A percentile compares a stretch with the other conserved stretches of the same genome.
Conservation (phyloP, 2,888 invertebrate species). For the Tenthredo scrophulariae region DNA sequence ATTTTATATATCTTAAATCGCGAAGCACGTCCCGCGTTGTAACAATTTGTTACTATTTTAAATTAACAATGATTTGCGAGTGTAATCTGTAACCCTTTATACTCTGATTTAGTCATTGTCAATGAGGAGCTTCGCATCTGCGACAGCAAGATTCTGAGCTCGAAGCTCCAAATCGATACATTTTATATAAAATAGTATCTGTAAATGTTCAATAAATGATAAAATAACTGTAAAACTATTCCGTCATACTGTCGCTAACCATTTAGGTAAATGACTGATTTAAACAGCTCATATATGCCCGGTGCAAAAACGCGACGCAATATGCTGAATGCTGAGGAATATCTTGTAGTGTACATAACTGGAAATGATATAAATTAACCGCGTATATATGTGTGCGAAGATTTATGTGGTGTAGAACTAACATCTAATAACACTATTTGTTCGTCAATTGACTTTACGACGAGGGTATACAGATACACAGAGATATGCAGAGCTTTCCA, state of each 20-base stretch:
- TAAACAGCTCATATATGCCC: neutral
- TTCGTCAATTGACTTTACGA: constrained; percentile 26
- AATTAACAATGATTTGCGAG: constrained; percentile 37
- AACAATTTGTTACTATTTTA: constrained; percentile 40
- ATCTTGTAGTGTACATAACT: neutral
- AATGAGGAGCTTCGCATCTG: neutral
- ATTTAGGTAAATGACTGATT: neutral
- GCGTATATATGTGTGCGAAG: neutral
- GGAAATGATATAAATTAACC: neutral
- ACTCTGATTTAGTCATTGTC: neutral
- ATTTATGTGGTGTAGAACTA: neutral
- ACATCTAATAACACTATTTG: constrained; percentile 27
- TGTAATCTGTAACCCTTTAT: constrained; percentile 9
- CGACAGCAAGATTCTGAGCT: neutral
- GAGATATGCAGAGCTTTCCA: neutral
- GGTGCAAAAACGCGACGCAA: constrained; percentile 4
- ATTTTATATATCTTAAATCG: constrained; percentile 9
- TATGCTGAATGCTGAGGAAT: neutral
- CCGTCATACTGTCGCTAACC: neutral
- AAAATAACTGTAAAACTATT: neutral
- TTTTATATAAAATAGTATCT: neutral
- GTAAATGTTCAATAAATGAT: neutral
- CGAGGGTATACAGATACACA: neutral
- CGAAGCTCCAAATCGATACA: too few species aligned
- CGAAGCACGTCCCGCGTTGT: neutral